phyloP scores from a whole-genome alignment of 2,888 invertebrate genomes.

The Maniola hyperantus region DNA sequence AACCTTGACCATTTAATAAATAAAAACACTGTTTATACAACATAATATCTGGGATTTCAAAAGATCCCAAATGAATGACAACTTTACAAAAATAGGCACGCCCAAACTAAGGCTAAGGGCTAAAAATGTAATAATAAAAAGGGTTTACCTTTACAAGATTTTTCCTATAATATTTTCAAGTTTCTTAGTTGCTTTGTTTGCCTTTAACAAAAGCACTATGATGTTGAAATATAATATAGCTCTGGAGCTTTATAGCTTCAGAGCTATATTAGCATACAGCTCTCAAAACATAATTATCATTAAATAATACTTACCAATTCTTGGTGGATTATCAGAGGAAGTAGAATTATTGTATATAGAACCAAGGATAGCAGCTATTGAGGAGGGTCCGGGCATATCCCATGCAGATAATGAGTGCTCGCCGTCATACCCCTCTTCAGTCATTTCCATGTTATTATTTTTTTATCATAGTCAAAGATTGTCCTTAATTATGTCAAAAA shows the following conservation, averaged over 20 bases:
- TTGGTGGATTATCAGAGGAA: conserved; percentile 66
- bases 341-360: conserved; percentile 84
- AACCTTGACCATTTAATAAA: too few relatives aligned
- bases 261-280: too few relatives aligned
- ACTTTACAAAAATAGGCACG: too few relatives aligned
- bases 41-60: too few relatives aligned
- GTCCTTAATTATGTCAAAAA: conserved; percentile 25
- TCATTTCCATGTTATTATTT: conserved; percentile 58
- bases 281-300: neutral
- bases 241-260: too few relatives aligned
- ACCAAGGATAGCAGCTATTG: conserved; percentile 84
- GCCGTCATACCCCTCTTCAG: conserved; percentile 67
- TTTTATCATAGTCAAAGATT: conserved; percentile 44
- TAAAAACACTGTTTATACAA: too few relatives aligned
- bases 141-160: neutral
- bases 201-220: neutral
- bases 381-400: conserved; percentile 77
- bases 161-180: neutral
- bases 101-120: too few relatives aligned
- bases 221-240: too few relatives aligned
- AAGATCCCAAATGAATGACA: too few relatives aligned
- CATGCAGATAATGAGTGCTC: conserved; percentile 67
- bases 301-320: conserved; percentile 58
- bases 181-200: neutral
- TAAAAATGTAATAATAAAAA: neutral